Evolutionary conservation across 2,888 invertebrate species (phyloP).

Genomic region (Cheilosia variabilis): DNA sequence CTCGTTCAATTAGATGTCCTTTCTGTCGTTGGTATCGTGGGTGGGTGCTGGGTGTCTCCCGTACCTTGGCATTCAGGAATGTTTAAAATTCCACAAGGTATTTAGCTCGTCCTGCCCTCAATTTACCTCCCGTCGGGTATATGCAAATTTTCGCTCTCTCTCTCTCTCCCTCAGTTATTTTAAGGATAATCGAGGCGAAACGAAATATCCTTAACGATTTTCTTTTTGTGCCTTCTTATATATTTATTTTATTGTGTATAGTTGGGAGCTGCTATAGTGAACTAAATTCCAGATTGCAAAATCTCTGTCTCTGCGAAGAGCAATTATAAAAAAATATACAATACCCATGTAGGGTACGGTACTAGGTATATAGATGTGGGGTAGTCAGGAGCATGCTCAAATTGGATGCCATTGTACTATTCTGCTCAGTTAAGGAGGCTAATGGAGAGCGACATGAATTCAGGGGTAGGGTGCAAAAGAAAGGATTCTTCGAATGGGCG

Average conservation of each 20-base stretch:
- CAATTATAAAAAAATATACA: conserved; percentile 60
- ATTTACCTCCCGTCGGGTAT: conserved; percentile 57
- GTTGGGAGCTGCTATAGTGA: conserved; percentile 30
- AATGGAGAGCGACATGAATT: conserved; percentile 38
- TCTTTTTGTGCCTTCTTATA: conserved; percentile 1
- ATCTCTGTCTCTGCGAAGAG: conserved; percentile 70
- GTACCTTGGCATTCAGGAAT: conserved; percentile 42
- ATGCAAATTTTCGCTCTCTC: conserved; percentile 61
- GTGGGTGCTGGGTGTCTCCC: not conserved
- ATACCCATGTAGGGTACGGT: not conserved
- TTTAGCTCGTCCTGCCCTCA: conserved; percentile 40
- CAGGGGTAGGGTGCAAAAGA: not conserved
- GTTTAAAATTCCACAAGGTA: conserved; percentile 68
- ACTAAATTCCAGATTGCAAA: conserved; percentile 64
- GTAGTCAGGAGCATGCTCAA: conserved; percentile 19
- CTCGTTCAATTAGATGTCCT: conserved; percentile 74
- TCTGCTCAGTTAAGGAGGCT: conserved; percentile 36
- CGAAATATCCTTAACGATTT: conserved; percentile 25
- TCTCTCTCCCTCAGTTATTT: conserved; percentile 43
- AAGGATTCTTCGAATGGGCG: conserved; percentile 44
- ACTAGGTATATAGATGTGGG: not conserved
- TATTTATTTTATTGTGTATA: conserved; percentile 42
- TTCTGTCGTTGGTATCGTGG: conserved; percentile 3
- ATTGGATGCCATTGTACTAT: conserved; percentile 44
- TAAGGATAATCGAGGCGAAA: conserved; percentile 65